phyloP scores from a whole-genome alignment of 2,113 vertebrate genomes.

The Donacobius atricapilla region DNA sequence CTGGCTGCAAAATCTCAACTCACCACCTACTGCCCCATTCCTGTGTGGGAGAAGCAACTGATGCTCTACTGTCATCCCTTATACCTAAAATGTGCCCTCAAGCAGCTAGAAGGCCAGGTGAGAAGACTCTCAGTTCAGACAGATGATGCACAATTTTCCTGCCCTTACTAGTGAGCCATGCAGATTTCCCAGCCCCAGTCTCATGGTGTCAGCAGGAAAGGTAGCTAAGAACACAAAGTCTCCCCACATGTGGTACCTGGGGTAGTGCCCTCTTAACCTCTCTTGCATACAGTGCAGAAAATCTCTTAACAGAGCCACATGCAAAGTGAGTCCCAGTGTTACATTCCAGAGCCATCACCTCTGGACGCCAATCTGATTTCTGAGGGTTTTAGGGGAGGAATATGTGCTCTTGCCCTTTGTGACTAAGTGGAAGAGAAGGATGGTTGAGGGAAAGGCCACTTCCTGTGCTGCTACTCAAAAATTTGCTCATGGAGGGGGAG shows the following conservation, averaged over 20 bases:
- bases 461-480: not conserved
- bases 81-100: not conserved
- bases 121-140: not conserved
- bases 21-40: not conserved
- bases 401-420: not conserved
- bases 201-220: accelerated
- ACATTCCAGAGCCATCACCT: not conserved
- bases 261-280: not conserved
- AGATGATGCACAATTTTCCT: not conserved
- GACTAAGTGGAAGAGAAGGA: not conserved
- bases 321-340: not conserved
- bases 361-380: not conserved
- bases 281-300: not conserved
- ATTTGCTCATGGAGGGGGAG: accelerated
- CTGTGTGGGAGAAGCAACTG: not conserved
- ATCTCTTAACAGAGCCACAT: not conserved
- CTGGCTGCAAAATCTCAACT: not conserved
- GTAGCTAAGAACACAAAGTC: not conserved
- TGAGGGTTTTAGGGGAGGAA: not conserved
- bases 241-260: not conserved
- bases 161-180: accelerated
- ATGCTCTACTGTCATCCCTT: not conserved
- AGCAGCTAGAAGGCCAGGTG: not conserved
- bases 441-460: not conserved
- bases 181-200: accelerated